These are phyloP conservation scores for Sisor rabdophorus DNA, from an alignment of 2,113 vertebrate genomes.

Conservation along the genomic window DNA sequence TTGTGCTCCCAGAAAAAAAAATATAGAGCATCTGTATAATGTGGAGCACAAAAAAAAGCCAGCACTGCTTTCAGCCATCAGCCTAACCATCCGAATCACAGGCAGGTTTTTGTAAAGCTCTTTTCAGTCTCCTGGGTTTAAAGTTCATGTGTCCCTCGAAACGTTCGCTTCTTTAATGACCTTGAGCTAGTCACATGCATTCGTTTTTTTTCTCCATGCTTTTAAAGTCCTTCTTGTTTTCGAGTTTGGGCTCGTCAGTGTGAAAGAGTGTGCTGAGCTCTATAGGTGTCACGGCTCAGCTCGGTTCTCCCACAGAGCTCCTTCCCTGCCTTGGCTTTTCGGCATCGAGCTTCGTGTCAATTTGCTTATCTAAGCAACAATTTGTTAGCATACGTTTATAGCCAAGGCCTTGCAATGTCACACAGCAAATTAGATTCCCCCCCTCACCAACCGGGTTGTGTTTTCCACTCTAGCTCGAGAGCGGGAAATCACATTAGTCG, in stretches of 20 bases:
- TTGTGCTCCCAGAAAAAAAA: constrained; percentile 1
- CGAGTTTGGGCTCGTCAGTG: constrained; percentile 18
- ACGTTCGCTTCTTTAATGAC: constrained; percentile 24
- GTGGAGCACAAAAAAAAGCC: neutral
- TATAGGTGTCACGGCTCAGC: neutral
- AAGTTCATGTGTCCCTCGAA: constrained; percentile 6
- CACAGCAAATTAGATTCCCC: constrained; percentile 66
- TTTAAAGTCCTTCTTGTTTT: constrained; percentile 1
- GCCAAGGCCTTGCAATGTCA: constrained; percentile 67
- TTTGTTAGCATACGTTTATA: constrained; percentile 65
- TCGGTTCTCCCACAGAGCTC: constrained; percentile 42
- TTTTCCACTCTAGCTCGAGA: constrained; percentile 64
- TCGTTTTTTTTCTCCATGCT: neutral
- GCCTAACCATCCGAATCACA: constrained; percentile 6
- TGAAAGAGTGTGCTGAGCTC: neutral
- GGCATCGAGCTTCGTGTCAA: constrained; percentile 57
- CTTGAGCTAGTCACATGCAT: constrained; percentile 11
- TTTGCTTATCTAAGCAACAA: constrained; percentile 71
- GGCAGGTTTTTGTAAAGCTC: neutral
- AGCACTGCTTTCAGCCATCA: constrained; percentile 13
- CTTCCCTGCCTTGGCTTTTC: constrained; percentile 50
- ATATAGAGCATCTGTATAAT: constrained; percentile 1
- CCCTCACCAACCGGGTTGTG: constrained; percentile 57
- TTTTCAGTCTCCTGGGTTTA: constrained; percentile 10
- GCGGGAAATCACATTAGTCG: constrained; percentile 68